Conservation (phyloP, 2,113 vertebrate species). For the Xenopus borealis region DNA sequence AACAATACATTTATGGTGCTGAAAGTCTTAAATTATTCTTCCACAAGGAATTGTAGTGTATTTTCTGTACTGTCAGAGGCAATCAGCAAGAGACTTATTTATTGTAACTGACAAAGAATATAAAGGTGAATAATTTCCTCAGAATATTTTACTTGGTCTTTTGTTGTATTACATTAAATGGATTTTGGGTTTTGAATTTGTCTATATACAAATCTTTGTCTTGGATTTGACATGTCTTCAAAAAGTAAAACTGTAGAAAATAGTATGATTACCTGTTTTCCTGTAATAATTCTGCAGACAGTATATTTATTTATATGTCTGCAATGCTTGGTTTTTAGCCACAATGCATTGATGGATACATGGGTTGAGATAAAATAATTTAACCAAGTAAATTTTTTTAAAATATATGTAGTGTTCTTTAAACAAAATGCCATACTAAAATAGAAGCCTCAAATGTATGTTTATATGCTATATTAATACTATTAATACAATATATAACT, state of each 20-base stretch:
- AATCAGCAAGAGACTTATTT: slow-evolving; percentile 26
- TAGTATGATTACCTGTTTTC: no score
- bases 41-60: slow-evolving; percentile 22
- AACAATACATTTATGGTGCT: not conserved
- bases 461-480: no score
- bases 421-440: no score
- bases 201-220: not conserved
- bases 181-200: not conserved
- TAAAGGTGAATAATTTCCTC: slow-evolving; percentile 15
- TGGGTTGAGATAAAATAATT: no score
- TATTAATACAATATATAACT: no score
- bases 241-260: not conserved
- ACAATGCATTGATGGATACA: no score
- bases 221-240: not conserved
- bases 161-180: slow-evolving; percentile 5
- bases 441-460: no score
- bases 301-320: no score
- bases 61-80: not conserved
- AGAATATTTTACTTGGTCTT: slow-evolving; percentile 11
- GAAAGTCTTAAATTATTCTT: slow-evolving; percentile 28
- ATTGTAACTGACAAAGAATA: slow-evolving; percentile 22
- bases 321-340: no score
- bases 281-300: no score
- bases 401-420: no score
- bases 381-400: no score